These are phyloP conservation scores for Mionectes olivaceus DNA, from an alignment of 2,797 vertebrate genomes.

Conservation along the genomic window DNA sequence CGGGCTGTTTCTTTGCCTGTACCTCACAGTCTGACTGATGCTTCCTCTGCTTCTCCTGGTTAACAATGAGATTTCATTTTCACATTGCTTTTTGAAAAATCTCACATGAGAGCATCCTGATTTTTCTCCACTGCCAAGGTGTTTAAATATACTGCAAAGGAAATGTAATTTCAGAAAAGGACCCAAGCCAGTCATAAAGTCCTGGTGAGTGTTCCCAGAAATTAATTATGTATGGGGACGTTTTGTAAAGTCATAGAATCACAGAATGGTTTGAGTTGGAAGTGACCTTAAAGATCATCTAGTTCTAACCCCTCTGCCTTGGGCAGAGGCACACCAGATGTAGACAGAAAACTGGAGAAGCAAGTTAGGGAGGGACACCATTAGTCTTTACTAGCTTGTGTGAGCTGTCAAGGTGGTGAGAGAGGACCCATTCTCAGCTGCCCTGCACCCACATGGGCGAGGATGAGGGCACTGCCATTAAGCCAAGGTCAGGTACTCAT, in stretches of 20 bases:
- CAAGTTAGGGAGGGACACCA: neutral
- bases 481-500: neutral
- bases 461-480: neutral
- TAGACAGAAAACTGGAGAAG: neutral
- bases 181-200: neutral
- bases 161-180: neutral
- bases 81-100: neutral
- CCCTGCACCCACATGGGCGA: neutral
- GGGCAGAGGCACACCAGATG: neutral
- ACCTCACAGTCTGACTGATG: neutral
- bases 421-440: neutral
- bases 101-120: fast-evolving
- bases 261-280: neutral
- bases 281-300: neutral
- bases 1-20: neutral
- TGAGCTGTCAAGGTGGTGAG: neutral
- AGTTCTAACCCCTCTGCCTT: neutral
- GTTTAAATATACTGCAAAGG: neutral
- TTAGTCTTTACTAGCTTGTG: neutral
- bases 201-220: neutral
- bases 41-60: neutral
- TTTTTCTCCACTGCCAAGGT: neutral
- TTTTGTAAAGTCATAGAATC: neutral
- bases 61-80: neutral
- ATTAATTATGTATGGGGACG: neutral